Conservation (phyloP, 2,113 vertebrate genomes). For the Vulpes lagopus region DNA sequence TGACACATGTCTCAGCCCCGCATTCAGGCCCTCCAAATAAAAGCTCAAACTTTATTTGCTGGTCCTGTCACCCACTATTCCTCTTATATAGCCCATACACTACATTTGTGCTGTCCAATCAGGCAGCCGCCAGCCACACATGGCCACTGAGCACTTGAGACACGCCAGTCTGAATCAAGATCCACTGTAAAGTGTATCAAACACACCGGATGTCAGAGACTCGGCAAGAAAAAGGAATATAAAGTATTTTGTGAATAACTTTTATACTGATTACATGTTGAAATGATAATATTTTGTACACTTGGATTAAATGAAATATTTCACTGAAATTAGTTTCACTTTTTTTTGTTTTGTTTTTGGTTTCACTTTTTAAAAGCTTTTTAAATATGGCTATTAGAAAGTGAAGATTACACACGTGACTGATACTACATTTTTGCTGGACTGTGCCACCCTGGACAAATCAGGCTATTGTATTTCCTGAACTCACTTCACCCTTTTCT, state of each 20-base stretch:
- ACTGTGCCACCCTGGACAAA: background rate
- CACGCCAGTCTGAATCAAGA: background rate
- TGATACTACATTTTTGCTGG: background rate
- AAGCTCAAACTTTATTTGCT: background rate
- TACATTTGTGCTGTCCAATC: background rate
- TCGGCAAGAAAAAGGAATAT: background rate
- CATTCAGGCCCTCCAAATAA: background rate
- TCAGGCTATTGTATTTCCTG: background rate
- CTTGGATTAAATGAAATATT: background rate
- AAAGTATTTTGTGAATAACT: background rate
- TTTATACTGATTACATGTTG: constrained; percentile 17
- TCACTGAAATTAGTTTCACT: constrained; percentile 12
- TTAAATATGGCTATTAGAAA: constrained; percentile 2
- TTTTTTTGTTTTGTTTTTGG: background rate
- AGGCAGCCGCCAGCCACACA: background rate
- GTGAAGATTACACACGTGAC: background rate
- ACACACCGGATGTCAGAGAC: background rate
- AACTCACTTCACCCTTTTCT: background rate
- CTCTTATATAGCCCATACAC: background rate
- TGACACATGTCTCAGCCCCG: background rate
- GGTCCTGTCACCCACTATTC: background rate
- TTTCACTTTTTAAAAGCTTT: constrained; percentile 7
- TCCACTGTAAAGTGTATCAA: background rate
- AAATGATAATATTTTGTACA: background rate
- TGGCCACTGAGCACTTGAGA: background rate